phyloP scores from a whole-genome alignment of 1,140 invertebrate genomes.

The Archivesica marissinica region DNA sequence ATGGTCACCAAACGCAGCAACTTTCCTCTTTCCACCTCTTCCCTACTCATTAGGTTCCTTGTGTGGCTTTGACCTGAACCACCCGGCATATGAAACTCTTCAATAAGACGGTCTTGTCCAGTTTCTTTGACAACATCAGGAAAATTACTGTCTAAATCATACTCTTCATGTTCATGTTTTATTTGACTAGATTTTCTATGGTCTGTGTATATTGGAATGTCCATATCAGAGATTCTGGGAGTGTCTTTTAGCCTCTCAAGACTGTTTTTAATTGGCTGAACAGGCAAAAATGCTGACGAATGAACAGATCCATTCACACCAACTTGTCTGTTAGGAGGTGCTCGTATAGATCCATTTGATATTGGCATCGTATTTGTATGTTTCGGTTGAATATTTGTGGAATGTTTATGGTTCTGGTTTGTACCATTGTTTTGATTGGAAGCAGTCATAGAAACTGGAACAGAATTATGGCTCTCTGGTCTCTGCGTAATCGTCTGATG shows the following conservation, averaged over 20 bases:
- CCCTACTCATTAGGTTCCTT: conserved; percentile 68
- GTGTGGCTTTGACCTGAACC: conserved; percentile 46
- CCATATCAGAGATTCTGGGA: conserved; percentile 27
- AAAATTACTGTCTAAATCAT: conserved; percentile 78
- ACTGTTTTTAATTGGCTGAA: conserved; percentile 18
- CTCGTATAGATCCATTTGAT: conserved; percentile 15
- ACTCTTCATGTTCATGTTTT: conserved; percentile 71
- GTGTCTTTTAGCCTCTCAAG: conserved; percentile 29
- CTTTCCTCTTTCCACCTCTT: conserved; percentile 87
- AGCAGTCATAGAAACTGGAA: not conserved
- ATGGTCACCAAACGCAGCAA: conserved; percentile 94
- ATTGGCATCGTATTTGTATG: conserved; percentile 30
- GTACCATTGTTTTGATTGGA: conserved; percentile 26
- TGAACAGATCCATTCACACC: conserved; percentile 20
- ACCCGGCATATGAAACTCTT: conserved; percentile 68
- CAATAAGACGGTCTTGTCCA: conserved; percentile 70
- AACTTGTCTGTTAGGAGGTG: not conserved
- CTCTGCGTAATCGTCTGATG: not conserved
- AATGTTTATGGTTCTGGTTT: conserved; percentile 32
- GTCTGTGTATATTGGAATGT: conserved; percentile 58
- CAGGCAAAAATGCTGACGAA: conserved; percentile 60
- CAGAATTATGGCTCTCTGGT: conserved; percentile 9
- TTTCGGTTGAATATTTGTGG: conserved; percentile 21
- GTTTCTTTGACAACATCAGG: conserved; percentile 65
- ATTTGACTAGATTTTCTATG: conserved; percentile 52